These are phyloP conservation scores for Trachelus iudaicus DNA, from an alignment of 2,888 invertebrate genomes.

Conservation along the genomic window DNA sequence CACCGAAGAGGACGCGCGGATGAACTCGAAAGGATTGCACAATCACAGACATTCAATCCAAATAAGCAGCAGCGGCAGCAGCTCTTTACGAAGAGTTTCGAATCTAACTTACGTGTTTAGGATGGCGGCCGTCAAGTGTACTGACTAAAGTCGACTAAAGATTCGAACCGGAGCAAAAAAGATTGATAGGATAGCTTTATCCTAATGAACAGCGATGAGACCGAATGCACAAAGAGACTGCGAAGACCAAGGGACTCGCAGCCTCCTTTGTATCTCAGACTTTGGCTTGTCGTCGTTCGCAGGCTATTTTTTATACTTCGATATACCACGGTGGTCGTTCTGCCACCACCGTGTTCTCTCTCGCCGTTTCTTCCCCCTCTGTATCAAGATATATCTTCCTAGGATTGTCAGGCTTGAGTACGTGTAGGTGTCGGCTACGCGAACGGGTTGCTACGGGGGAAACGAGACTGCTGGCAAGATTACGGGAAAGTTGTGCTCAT, in stretches of 20 bases:
- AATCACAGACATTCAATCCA: no score
- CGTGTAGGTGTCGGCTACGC: conserved; percentile 10
- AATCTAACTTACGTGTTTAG: conserved; percentile 50
- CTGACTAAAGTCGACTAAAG: no score
- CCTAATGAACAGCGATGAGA: no score
- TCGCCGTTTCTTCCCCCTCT: conserved; percentile 32
- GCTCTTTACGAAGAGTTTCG: no score
- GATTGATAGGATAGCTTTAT: no score
- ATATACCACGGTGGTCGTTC: background rate
- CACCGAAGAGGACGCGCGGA: no score
- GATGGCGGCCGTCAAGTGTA: conserved; percentile 51
- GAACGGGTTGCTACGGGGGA: conserved; percentile 28
- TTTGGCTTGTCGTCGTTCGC: background rate
- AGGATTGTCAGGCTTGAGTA: background rate
- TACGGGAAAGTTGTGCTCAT: conserved; percentile 57
- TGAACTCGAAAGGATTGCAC: no score
- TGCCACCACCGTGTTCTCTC: conserved; percentile 1
- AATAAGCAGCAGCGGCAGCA: no score
- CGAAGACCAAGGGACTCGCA: conserved; percentile 45
- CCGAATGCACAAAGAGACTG: conserved; percentile 59
- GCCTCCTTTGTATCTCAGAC: conserved; percentile 18
- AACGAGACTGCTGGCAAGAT: conserved; percentile 43
- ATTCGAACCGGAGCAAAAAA: no score
- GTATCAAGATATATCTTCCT: conserved; percentile 33
- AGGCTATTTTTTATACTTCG: conserved; percentile 2